Conservation (phyloP, 2,113 vertebrate species). For the Aplodontia rufa region DNA sequence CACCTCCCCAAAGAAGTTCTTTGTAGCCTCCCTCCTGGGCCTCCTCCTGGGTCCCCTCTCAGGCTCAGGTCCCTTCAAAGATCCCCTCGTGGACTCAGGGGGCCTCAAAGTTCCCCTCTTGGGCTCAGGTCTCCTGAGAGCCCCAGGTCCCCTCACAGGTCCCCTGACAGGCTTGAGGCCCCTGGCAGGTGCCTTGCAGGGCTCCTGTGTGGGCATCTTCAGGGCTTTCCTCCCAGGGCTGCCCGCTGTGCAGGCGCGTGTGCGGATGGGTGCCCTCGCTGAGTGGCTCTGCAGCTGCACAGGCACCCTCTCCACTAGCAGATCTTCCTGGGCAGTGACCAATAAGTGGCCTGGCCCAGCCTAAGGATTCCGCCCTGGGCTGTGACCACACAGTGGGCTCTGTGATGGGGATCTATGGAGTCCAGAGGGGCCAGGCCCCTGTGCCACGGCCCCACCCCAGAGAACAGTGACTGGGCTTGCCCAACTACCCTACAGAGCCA, state of each 20-base stretch:
- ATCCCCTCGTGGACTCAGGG: too few species aligned
- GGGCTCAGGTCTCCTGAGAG: background rate
- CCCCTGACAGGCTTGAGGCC: rapidly evolving
- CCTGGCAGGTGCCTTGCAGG: rapidly evolving
- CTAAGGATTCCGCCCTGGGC: background rate
- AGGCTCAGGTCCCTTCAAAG: background rate
- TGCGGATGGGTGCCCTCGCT: rapidly evolving
- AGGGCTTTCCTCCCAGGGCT: background rate
- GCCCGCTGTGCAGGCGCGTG: rapidly evolving
- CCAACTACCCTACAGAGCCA: background rate
- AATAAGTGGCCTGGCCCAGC: rapidly evolving
- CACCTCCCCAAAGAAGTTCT: rapidly evolving
- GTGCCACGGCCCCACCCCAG: too few species aligned
- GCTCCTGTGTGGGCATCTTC: too few species aligned
- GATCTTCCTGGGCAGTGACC: background rate
- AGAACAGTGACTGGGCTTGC: too few species aligned
- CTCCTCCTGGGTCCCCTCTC: background rate
- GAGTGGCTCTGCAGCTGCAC: rapidly evolving
- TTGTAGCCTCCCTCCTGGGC: too few species aligned
- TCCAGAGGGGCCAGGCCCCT: rapidly evolving
- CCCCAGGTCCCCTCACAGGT: rapidly evolving
- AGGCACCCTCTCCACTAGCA: rapidly evolving
- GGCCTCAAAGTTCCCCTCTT: too few species aligned
- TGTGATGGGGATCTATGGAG: background rate
- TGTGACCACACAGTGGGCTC: background rate